A percentile compares a stretch with the other conserved stretches of the same genome.
Conservation (phyloP, 2,888 invertebrate species). For the Eumerus sabulonum region DNA sequence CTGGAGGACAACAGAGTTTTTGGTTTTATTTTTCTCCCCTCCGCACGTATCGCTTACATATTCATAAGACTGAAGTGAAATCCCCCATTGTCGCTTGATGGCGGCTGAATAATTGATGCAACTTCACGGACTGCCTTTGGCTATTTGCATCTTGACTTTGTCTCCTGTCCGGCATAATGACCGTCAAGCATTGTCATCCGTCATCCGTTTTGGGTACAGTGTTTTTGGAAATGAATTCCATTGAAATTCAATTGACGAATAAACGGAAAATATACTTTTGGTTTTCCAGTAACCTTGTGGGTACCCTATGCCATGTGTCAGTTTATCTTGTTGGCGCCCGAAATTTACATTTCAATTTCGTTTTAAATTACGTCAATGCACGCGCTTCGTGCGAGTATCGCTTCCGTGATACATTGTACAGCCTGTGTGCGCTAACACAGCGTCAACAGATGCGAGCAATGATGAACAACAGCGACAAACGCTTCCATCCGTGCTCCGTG, state of each 20-base stretch:
- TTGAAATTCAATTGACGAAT: slow-evolving; percentile 29
- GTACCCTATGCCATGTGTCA: too few species aligned
- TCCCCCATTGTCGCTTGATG: slow-evolving; percentile 56
- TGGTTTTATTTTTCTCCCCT: neutral
- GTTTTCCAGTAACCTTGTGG: too few species aligned
- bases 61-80: slow-evolving; percentile 65
- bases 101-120: slow-evolving; percentile 64
- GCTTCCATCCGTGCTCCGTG: slow-evolving; percentile 18
- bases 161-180: neutral
- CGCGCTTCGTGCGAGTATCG: slow-evolving; percentile 7
- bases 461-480: slow-evolving; percentile 12
- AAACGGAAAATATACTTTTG: too few species aligned
- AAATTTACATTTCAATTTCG: slow-evolving; percentile 62
- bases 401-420: slow-evolving; percentile 47
- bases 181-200: too few species aligned
- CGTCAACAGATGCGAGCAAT: slow-evolving; percentile 63
- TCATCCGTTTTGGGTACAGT: neutral
- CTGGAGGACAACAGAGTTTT: too few species aligned
- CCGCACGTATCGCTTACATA: slow-evolving; percentile 48
- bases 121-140: slow-evolving; percentile 33
- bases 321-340: slow-evolving; percentile 10
- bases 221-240: slow-evolving; percentile 8
- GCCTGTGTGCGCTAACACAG: slow-evolving; percentile 15
- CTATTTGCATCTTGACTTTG: slow-evolving; percentile 24
- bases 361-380: slow-evolving; percentile 46